Base-by-base conservation (phyloP, 1,140 invertebrate species). In the Tribolium castaneum region DNA sequence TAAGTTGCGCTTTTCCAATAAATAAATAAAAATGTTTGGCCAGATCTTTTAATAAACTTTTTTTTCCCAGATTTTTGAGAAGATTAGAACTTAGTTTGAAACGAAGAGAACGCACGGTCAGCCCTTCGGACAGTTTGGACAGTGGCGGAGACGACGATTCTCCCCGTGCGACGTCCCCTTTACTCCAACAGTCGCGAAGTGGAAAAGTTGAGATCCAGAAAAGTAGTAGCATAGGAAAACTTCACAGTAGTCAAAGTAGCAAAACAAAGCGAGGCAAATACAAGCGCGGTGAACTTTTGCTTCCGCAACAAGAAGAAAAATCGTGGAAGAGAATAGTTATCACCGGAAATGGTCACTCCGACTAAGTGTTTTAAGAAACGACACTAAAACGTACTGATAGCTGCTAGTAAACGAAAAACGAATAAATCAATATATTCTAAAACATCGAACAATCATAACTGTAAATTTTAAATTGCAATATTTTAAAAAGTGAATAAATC, bases 81-180 rank as follows among this genome's bases (percentile, higher is more conserved):
- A 87, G 91, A 35, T 84, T 92, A 78, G 91, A 92, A 83, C 86
- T 89, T 77, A 92, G 91, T 83, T 83, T 92, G 62, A 90, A 90
- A 84, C 87, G 89, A 83, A 89, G 89, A 75, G 89, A 90, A 81
- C 88, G 86, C 73, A 88, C 87, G 73, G 85, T 88, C 9, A 88
- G 87, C 78, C 82, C 82, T 13, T 87, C 86, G 3, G 87, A 90
- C 70, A 90, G 89, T 25, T 89, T 90, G 76, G 89, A 90, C 76
- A 89, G 89, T 82, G 89, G 89, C 10, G 90, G 89, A 82, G 89
- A 89, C 12, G 90, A 90, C 75, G 90, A 90, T 75, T 90, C 89
- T 1, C 89, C 89, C 6, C 88, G 88, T 79, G 90, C 89, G 2
- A 90, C 89, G 4, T 90, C 89, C 7, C 90, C 90, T 0, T 80